phyloP scores from a whole-genome alignment of 2,888 invertebrate genomes.

The Portevinia maculata region DNA sequence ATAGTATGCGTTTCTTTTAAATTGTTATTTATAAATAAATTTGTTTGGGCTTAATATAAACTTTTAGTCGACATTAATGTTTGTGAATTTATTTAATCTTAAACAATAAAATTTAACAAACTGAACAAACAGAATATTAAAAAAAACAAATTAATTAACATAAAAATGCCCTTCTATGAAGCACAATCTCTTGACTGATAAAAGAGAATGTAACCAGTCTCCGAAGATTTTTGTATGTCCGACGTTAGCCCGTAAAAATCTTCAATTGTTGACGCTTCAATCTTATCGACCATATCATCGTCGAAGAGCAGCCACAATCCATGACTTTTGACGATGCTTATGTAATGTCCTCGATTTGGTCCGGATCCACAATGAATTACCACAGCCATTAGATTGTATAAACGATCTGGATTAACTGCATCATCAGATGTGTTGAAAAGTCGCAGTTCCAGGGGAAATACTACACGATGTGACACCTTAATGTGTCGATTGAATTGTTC shows the following conservation, averaged over 20 bases:
- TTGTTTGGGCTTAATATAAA: background rate
- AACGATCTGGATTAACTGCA: constrained; percentile 97
- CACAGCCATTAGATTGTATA: constrained; percentile 99
- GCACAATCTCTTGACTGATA: constrained; percentile 96
- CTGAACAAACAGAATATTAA: constrained; percentile 18
- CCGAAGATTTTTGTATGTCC: constrained; percentile 99
- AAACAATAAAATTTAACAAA: constrained; percentile 29
- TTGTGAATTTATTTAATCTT: constrained; percentile 3
- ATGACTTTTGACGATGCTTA: constrained; percentile 99
- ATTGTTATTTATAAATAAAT: background rate
- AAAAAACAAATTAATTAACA: background rate
- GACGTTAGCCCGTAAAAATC: constrained; percentile 99
- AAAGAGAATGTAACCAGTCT: constrained; percentile 99
- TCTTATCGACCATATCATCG: constrained; percentile 99
- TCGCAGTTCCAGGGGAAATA: constrained; percentile 98
- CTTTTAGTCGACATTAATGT: constrained; percentile 24
- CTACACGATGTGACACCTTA: constrained; percentile 99
- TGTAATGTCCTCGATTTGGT: constrained; percentile 99
- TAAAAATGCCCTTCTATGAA: constrained; percentile 74
- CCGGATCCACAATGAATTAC: constrained; percentile 99
- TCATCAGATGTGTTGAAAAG: constrained; percentile 99
- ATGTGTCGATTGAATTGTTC: constrained; percentile 99
- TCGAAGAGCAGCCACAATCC: constrained; percentile 99
- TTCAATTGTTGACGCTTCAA: constrained; percentile 98
- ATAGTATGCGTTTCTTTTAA: constrained; percentile 26